Percentiles rank a stretch among this genome's conserved stretches.
These are phyloP conservation scores for Hippocampus zosterae DNA, from an alignment of 2,113 vertebrate species.

Conservation along the genomic window DNA sequence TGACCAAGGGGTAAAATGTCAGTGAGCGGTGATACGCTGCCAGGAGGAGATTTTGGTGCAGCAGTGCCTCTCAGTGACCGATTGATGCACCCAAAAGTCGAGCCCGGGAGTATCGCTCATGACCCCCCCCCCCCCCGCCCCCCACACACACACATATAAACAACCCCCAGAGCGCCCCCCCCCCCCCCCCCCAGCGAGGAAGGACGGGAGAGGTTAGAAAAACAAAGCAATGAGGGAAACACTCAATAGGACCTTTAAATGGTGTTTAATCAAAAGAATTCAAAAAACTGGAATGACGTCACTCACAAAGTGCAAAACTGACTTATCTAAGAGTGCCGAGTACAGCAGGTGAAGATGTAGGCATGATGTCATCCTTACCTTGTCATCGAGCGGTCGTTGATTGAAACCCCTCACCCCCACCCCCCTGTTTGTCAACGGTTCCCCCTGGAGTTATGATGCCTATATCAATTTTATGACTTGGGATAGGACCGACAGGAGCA, in stretches of 20 bases:
- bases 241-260: background rate
- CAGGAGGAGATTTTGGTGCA: conserved; percentile 6
- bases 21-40: background rate
- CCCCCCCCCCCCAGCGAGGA: background rate
- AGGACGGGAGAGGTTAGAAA: background rate
- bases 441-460: background rate
- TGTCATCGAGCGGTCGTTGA: conserved; percentile 47
- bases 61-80: background rate
- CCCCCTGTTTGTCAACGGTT: background rate
- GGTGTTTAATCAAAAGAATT: background rate
- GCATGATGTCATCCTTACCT: conserved; percentile 42
- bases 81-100: background rate
- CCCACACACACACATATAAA: background rate
- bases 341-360: conserved; percentile 6
- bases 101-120: background rate
- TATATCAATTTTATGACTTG: background rate
- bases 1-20: conserved; percentile 1
- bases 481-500: too few species aligned
- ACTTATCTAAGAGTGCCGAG: conserved; percentile 32
- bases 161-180: background rate
- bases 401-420: background rate
- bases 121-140: background rate
- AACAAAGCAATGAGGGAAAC: background rate
- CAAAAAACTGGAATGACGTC: background rate
- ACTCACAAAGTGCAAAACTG: background rate